These are phyloP conservation scores for Alentia gelatinosa DNA, from an alignment of 2,888 invertebrate species.

Conservation along the genomic window DNA sequence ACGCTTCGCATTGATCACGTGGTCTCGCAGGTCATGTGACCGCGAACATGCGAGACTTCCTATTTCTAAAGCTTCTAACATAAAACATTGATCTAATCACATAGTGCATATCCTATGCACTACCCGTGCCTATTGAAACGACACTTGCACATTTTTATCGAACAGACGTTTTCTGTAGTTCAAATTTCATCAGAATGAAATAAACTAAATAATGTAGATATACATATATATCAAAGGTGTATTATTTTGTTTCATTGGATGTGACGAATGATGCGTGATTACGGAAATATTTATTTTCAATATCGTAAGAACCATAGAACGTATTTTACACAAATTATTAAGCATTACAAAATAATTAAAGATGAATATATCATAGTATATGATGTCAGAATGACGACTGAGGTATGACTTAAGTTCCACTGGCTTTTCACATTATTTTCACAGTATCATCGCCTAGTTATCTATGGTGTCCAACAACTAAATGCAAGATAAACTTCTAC, in stretches of 20 bases:
- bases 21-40: neutral
- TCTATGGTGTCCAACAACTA: too few species aligned
- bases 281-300: too few species aligned
- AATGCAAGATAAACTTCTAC: too few species aligned
- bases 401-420: neutral
- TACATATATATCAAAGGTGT: neutral
- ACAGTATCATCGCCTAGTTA: too few species aligned
- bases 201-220: slow-evolving; percentile 46
- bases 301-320: too few species aligned
- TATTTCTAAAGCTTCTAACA: slow-evolving; percentile 11
- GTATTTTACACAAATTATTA: too few species aligned
- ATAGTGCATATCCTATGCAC: slow-evolving; percentile 20
- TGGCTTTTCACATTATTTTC: too few species aligned
- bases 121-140: neutral
- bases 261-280: too few species aligned
- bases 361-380: too few species aligned
- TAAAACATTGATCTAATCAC: neutral
- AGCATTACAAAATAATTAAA: too few species aligned
- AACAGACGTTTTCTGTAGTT: slow-evolving; percentile 52
- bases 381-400: too few species aligned
- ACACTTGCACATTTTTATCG: slow-evolving; percentile 47
- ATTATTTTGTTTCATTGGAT: too few species aligned
- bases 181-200: slow-evolving; percentile 41
- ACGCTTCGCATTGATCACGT: neutral
- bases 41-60: neutral